Percentiles rank a stretch among this genome's conserved stretches.
These are phyloP conservation scores for Apodemus agrarius DNA, from an alignment of 2,797 vertebrate genomes.

Conservation along the genomic window DNA sequence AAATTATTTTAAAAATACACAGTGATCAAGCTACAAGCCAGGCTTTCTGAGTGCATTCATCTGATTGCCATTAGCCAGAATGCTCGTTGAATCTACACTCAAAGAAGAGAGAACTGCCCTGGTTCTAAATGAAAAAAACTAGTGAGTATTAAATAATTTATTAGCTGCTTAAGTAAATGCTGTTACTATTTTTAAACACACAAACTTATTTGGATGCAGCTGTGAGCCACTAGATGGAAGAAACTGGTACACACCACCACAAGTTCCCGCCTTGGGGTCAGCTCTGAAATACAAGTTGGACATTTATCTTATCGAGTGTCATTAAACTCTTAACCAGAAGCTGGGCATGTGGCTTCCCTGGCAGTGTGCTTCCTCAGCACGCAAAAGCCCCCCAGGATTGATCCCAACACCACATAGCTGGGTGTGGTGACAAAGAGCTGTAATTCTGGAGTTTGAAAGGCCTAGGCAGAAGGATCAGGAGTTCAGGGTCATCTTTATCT, in stretches of 20 bases:
- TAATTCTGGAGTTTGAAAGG: background rate
- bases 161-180: constrained; percentile 19
- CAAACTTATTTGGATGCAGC: background rate
- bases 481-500: background rate
- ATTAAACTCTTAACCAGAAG: background rate
- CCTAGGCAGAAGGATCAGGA: background rate
- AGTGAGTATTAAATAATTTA: constrained; percentile 40
- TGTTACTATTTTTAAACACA: constrained; percentile 11
- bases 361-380: background rate
- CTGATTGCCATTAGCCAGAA: background rate
- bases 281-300: background rate
- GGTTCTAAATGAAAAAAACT: background rate
- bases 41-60: background rate
- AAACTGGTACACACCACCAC: background rate
- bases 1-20: constrained; percentile 2
- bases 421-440: background rate
- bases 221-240: background rate
- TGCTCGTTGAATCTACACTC: background rate
- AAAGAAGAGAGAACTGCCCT: background rate
- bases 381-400: background rate
- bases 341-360: background rate
- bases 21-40: background rate
- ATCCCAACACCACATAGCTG: background rate
- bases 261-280: background rate
- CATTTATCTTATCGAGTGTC: background rate